Evolutionary conservation across 2,888 invertebrate genomes (phyloP).

Genomic region (Margaritifera margaritifera): DNA sequence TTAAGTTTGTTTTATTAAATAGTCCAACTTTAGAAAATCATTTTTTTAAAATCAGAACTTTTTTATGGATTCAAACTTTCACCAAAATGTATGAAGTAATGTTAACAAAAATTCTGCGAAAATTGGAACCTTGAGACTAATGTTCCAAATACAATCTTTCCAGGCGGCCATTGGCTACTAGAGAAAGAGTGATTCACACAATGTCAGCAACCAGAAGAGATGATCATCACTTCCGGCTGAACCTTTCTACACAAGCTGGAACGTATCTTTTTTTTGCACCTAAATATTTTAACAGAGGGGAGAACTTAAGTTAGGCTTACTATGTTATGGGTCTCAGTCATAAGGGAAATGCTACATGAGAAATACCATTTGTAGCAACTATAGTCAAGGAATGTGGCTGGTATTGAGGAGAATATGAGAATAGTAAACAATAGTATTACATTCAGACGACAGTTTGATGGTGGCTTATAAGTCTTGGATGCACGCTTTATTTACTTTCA

Average conservation of each 20-base stretch:
- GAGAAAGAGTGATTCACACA: slow-evolving; percentile 80
- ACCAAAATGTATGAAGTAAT: too few species aligned
- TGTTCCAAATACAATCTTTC: slow-evolving; percentile 13
- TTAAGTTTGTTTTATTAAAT: too few species aligned
- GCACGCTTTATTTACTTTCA: too few species aligned
- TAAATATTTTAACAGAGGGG: not conserved
- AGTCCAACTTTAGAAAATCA: too few species aligned
- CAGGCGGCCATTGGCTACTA: slow-evolving; percentile 81
- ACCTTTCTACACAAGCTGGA: slow-evolving; percentile 88
- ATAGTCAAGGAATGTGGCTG: not conserved
- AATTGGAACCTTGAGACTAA: not conserved
- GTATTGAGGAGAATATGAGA: not conserved
- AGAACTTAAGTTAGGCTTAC: not conserved
- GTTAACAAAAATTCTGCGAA: too few species aligned
- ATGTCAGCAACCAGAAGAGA: slow-evolving; percentile 77
- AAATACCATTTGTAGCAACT: not conserved
- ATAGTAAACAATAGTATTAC: too few species aligned
- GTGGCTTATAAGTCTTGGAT: too few species aligned
- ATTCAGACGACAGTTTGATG: too few species aligned
- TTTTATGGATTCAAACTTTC: too few species aligned
- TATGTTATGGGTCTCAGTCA: not conserved
- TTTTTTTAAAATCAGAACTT: too few species aligned
- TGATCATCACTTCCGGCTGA: slow-evolving; percentile 77
- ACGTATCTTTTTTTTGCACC: slow-evolving; percentile 76
- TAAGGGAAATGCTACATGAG: not conserved